Percentiles rank a stretch among this genome's conserved stretches.
Conservation (phyloP, 1,140 invertebrate genomes). For the Papilio dardanus region DNA sequence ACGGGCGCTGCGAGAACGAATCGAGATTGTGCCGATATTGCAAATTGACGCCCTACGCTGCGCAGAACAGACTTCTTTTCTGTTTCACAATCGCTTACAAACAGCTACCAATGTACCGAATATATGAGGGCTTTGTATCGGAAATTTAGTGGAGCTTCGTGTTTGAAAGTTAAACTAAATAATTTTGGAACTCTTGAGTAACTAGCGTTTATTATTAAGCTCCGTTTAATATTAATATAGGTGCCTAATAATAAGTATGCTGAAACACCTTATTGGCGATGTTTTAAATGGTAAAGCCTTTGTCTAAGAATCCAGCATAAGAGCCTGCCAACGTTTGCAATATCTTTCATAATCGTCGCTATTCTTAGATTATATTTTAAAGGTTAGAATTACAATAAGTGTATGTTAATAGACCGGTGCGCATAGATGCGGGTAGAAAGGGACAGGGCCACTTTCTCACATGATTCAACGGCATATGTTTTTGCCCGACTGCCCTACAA, state of each 20-base stretch:
- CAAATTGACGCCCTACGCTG: constrained; percentile 6
- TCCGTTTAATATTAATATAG: neutral
- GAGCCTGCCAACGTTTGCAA: too few species aligned
- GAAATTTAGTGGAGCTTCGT: constrained; percentile 32
- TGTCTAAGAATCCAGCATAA: neutral
- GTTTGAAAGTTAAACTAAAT: neutral
- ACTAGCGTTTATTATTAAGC: neutral
- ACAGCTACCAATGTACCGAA: constrained; percentile 6
- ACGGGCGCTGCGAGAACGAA: constrained; percentile 36
- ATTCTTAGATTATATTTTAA: neutral
- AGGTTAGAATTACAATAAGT: constrained; percentile 14
- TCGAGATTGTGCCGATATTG: constrained; percentile 32
- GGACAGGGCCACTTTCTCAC: constrained; percentile 67
- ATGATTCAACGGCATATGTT: constrained; percentile 55
- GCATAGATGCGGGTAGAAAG: constrained; percentile 51
- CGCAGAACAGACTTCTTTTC: neutral
- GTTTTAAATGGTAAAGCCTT: neutral
- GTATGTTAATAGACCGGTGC: constrained; percentile 45
- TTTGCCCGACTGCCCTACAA: constrained; percentile 51
- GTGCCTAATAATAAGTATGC: neutral
- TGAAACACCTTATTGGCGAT: neutral
- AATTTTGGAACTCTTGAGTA: neutral
- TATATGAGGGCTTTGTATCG: neutral
- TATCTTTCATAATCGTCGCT: neutral
- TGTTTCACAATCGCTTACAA: constrained; percentile 38